Evolutionary conservation across 2,797 vertebrate species (phyloP).

Genomic region (Poliocrania exsul): DNA sequence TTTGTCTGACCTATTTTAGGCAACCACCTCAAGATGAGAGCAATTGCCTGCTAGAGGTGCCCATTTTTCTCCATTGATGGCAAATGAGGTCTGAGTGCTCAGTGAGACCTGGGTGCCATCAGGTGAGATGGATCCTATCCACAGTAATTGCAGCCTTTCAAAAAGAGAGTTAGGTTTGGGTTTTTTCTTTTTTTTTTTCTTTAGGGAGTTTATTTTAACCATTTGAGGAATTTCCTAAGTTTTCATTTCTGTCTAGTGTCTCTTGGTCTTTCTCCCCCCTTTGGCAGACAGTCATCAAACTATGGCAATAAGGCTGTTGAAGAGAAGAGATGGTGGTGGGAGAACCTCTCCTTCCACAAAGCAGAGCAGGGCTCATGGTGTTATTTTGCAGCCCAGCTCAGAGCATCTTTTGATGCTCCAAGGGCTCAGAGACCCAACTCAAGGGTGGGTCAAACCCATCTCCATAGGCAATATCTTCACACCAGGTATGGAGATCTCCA

Average conservation of each 20-base stretch:
- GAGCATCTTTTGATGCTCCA: neutral
- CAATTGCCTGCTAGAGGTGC: conserved; percentile 43
- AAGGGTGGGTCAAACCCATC: neutral
- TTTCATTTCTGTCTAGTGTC: neutral
- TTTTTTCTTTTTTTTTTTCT: fast-evolving
- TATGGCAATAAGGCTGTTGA: neutral
- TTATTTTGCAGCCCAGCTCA: neutral
- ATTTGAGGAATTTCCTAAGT: neutral
- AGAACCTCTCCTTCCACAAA: neutral
- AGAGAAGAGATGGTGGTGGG: neutral
- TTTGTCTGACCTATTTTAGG: conserved; percentile 53
- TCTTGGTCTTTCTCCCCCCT: neutral
- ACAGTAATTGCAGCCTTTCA: neutral
- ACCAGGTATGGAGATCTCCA: neutral
- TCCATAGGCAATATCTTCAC: neutral
- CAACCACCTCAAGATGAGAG: conserved; percentile 32
- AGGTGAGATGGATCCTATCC: conserved; percentile 22
- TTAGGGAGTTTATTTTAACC: neutral
- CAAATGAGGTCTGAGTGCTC: conserved; percentile 47
- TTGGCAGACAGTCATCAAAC: neutral
- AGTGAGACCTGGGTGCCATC: neutral
- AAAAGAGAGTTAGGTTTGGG: neutral
- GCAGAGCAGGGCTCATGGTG: neutral
- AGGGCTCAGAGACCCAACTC: neutral
- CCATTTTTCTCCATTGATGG: conserved; percentile 24